Base-by-base conservation (phyloP, 2,888 invertebrate species). In the Zygothrica quintamaculata region DNA sequence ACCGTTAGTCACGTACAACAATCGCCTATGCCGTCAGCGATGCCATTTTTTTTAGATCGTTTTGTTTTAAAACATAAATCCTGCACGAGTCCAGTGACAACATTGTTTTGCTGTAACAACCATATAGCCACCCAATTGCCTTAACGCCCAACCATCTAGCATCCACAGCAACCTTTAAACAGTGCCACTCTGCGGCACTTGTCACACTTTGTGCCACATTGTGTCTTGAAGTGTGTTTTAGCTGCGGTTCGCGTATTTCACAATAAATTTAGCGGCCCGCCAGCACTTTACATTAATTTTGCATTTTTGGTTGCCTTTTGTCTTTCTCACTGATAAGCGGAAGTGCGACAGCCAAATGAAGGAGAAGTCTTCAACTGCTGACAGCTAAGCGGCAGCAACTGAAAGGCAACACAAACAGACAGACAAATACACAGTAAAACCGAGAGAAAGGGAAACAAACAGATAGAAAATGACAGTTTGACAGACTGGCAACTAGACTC, bases 11-110 rank as follows among this genome's bases (percentile, higher is more conserved):
- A 79, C 79, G 79, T 79, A 77, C 81, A 59, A 39, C 65, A 68
- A 64, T 64, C 65, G 68, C 47, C 47, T 43, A 12, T 22, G 68
- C 33, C 62, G 62, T 71, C 53, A 56, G 42, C 57, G 62, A 56
- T 57, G 58, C 56, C 77, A 73, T 5, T 80, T 80, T 80, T 80
- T 77, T 67, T 61, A 62, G 67, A 77, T 81, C 78, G n/a, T 74
- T 77, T 84, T 84, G 74, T 79, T 74, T 69, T 81, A 56, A 57
- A 69, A 57, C 81, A 80, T 80, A 79, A 84, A 79, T 79, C 74
- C 74, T 60, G 25, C 34, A 31, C 55, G 48, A 66, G 74, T 56
- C 65, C 65, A 44, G 56, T 36, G 60, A 31, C 44, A 58, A 42
- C 50, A 56, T 46, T 44, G 52, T 34, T 37, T 7, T 44, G n/a